Evolutionary conservation across 2,888 invertebrate genomes (phyloP).

Genomic region (Tethea ocularis): DNA sequence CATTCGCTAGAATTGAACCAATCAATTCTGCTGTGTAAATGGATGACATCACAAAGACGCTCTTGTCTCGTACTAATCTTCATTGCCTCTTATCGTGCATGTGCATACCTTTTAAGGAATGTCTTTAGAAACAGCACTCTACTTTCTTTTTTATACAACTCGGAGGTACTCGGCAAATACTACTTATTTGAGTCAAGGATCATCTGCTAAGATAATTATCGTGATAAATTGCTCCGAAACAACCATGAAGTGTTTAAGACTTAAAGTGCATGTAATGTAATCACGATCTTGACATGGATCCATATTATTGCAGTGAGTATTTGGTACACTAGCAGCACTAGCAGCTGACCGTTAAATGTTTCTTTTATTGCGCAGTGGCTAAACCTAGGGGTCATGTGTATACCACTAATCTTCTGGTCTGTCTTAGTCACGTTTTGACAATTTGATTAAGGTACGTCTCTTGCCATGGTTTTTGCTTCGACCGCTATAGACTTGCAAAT

Average conservation of each 20-base stretch:
- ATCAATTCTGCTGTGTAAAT: slow-evolving; percentile 5
- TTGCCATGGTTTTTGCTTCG: slow-evolving; percentile 21
- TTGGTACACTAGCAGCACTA: slow-evolving; percentile 39
- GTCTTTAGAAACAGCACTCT: slow-evolving; percentile 20
- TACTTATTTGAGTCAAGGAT: slow-evolving; percentile 10
- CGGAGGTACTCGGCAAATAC: slow-evolving; percentile 18
- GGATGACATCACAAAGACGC: slow-evolving; percentile 14
- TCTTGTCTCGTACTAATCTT: slow-evolving; percentile 26
- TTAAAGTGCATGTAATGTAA: slow-evolving; percentile 12
- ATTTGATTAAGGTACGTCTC: slow-evolving; percentile 25
- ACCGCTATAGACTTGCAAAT: not conserved
- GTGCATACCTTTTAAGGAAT: slow-evolving; percentile 25
- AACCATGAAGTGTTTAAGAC: not conserved
- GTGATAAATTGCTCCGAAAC: slow-evolving; percentile 28
- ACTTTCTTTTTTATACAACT: slow-evolving; percentile 28
- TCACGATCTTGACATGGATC: slow-evolving; percentile 47
- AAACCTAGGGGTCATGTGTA: slow-evolving; percentile 34
- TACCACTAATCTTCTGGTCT: slow-evolving; percentile 17
- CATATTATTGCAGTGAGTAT: slow-evolving; percentile 38
- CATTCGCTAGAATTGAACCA: not conserved
- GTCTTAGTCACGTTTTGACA: slow-evolving; percentile 28
- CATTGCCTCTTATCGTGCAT: slow-evolving; percentile 25
- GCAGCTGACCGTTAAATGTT: slow-evolving; percentile 32
- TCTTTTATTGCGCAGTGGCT: slow-evolving; percentile 21
- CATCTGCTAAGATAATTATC: slow-evolving; percentile 19